Evolutionary conservation across 35 echinoderm and acorn worm genomes (phyloP).

Genomic region (Hemicentrotus pulcherrimus): DNA sequence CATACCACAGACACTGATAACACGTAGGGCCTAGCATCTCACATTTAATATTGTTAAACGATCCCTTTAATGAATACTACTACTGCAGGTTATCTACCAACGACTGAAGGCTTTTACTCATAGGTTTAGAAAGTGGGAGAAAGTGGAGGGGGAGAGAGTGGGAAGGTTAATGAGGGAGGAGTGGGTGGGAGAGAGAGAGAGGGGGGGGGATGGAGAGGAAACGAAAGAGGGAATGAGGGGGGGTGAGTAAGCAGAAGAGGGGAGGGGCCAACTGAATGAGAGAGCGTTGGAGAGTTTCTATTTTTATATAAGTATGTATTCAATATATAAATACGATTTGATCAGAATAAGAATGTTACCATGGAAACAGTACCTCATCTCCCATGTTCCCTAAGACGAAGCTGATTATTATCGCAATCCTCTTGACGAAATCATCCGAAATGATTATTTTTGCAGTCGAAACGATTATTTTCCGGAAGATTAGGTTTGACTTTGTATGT

Average conservation of each 20-base stretch:
- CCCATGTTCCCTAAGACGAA: background rate
- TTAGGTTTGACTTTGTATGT: background rate
- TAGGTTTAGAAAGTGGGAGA: no score
- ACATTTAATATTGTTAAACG: no score
- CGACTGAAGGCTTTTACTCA: no score
- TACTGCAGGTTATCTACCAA: no score
- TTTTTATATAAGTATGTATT: background rate
- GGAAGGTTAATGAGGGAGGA: background rate
- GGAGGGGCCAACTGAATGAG: background rate
- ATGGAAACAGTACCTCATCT: background rate
- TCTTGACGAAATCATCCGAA: slow-evolving; percentile 3
- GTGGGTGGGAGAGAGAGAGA: background rate
- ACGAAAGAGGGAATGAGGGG: no score
- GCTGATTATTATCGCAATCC: background rate
- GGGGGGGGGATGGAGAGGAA: background rate
- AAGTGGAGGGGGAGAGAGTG: background rate
- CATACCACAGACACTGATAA: no score
- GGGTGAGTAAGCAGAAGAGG: background rate
- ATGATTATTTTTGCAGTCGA: background rate
- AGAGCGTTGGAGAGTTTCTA: background rate
- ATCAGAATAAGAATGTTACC: background rate
- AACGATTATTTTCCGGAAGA: slow-evolving; percentile 3
- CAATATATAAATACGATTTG: background rate
- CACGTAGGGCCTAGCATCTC: no score
- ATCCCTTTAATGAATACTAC: no score